Evolutionary conservation across 2,797 vertebrate genomes (phyloP), one percentile per base, ranked within the genome.

Genomic region (Champsocephalus gunnari): DNA sequence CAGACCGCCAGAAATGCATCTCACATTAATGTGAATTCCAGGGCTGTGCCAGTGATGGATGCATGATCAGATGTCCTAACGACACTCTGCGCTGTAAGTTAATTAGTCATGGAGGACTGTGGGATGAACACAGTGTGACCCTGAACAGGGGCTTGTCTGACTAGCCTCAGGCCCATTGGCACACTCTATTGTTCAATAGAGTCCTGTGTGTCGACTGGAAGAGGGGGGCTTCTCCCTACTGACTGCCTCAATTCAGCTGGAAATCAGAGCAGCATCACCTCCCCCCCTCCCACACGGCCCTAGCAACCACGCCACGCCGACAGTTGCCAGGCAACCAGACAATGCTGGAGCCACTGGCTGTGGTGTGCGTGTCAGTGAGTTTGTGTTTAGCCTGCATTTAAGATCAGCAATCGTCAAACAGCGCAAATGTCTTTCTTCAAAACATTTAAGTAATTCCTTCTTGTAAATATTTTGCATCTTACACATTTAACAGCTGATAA

Each of bases 291-390:
- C 84, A 85, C 86, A 86, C 66, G 74, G 88, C 92, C 92, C 86
- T 94, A 93, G 93, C 93, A 95, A 95, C 94, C 89, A 93, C 89
- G 93, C 94, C 94, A 95, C 92, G 92, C 93, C 90, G 84, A 91
- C 94, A 94, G 94, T 95, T 94, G 86, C 94, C 84, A 93, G 71
- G 95, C 94, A 94, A 95, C 94, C 92, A 95, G 93, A 95, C 93
- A 92, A 93, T 91, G 89, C 90, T 82, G 89, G 89, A 93, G 93
- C 92, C 87, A 87, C 90, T 93, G 90, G 94, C 91, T 92, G 89
- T 80, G 83, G 85, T 85, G 88, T 91, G 88, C 70, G 71, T 84
- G 87, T 79, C 76, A 80, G 80, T 77, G 81, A 88, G 88, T 90
- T 87, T 92, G 89, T 86, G 84, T 90, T 89, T 88, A 79, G 79